These are phyloP conservation scores for Perca schrenkii DNA, from an alignment of 2,113 vertebrate species.

Conservation along the genomic window DNA sequence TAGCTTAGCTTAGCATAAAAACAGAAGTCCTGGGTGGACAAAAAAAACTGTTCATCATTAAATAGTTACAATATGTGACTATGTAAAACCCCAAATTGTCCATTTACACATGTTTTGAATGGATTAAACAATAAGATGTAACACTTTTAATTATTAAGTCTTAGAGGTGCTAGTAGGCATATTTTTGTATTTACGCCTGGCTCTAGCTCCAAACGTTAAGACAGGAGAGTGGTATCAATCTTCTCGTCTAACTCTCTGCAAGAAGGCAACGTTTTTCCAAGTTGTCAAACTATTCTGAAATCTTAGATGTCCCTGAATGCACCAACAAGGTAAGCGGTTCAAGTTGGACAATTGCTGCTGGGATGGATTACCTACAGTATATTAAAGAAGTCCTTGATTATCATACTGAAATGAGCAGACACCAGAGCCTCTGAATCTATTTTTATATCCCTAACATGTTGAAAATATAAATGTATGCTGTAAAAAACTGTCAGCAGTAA, in stretches of 20 bases:
- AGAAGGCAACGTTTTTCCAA: background rate
- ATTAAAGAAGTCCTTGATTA: background rate
- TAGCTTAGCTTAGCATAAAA: constrained; percentile 4
- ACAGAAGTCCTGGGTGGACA: background rate
- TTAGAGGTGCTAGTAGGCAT: background rate
- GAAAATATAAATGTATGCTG: background rate
- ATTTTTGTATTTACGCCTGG: background rate
- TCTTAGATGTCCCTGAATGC: background rate
- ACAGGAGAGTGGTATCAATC: background rate
- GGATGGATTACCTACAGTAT: background rate
- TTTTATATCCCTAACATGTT: background rate
- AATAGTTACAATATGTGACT: background rate
- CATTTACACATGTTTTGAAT: background rate
- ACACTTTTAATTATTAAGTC: too few species aligned
- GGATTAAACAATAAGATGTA: background rate
- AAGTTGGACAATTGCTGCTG: background rate
- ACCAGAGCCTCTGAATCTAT: too few species aligned
- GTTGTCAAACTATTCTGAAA: background rate
- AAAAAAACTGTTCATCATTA: background rate
- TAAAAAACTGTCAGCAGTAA: background rate
- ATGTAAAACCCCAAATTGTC: background rate
- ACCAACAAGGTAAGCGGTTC: background rate
- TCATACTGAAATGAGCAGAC: background rate
- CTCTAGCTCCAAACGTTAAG: background rate
- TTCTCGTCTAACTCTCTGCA: background rate